A percentile compares a stretch with the other conserved stretches of the same genome.
Evolutionary conservation across 1,140 invertebrate species (phyloP).

Genomic region (Trichomalopsis sarcophagae): DNA sequence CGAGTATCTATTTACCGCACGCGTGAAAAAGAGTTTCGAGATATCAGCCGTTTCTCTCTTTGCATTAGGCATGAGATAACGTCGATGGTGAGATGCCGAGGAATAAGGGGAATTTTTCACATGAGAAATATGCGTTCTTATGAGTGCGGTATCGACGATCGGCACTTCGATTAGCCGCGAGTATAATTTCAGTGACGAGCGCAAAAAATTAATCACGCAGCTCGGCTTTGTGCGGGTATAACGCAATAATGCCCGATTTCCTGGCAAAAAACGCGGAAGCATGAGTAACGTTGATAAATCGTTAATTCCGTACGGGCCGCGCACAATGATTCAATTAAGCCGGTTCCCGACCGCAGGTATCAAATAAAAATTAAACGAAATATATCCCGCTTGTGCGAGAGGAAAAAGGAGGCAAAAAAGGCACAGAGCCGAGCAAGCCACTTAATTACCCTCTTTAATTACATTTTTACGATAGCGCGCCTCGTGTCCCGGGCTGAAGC

Average conservation of each 20-base stretch:
- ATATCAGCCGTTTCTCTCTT: constrained; percentile 24
- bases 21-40: not conserved
- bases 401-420: too few species aligned
- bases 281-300: not conserved
- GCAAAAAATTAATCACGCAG: not conserved
- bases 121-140: not conserved
- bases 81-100: constrained; percentile 42
- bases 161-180: not conserved
- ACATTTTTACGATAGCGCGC: constrained; percentile 15
- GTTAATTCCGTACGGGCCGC: not conserved
- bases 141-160: not conserved
- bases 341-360: not conserved
- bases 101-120: too few species aligned
- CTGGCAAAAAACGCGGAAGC: not conserved
- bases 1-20: constrained; percentile 46
- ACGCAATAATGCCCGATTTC: not conserved
- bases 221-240: not conserved
- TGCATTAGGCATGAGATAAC: constrained; percentile 55
- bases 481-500: not conserved
- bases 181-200: not conserved
- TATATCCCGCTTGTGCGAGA: not conserved
- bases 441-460: constrained; percentile 36
- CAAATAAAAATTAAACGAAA: constrained; percentile 29
- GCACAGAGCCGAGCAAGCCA: not conserved
- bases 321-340: not conserved